Evolutionary conservation across 2,113 vertebrate species (phyloP), one percentile per base, ranked within the genome.

Genomic region (Nansenia antarctica): DNA sequence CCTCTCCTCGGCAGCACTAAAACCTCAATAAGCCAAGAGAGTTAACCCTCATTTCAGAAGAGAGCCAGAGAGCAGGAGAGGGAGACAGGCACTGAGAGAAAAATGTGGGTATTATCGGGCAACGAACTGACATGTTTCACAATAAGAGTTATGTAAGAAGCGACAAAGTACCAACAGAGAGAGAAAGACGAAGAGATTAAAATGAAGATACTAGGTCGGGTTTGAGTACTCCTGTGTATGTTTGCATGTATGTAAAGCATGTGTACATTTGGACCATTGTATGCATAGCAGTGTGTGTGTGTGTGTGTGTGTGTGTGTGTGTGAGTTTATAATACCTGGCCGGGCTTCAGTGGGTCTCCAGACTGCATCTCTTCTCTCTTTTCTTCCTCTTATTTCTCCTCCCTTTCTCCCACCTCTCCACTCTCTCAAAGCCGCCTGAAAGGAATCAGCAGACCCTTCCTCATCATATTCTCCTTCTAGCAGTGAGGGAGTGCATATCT

Each of bases 401-500:
- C 35, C 67, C 24, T 74, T 62, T 72, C 59, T 78, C 24, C 74
- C 63, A 72, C 59, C 78, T 76, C 92, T 94, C 95, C 95, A 94
- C 0, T 93, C 86, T 58, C 70, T 84, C 65, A 97, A 75, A 60
- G 84, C 94, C 53, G 95, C 89, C 80, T 93, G 94, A 81, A 96
- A 96, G 68, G 82, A 87, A 53, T 76, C 83, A 0, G 93, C 79
- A 31, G 95, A 94, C 67, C 89, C 86, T 32, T 92, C 92, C 73
- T 95, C 93, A 76, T 90, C 79, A 68, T 91, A 96, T 1, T 55
- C 60, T 58, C 89, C 94, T 45, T 76, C 81, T 15, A 93, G 73
- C 35, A 95, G 81, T 15, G 75, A 79, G 45, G 11, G 30, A 69
- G 68, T 3, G 59, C 30, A 55, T 68, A 62, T 6, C 52, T 70